These are phyloP conservation scores for Eunapius fragilis DNA, from an alignment of 37 sponge, comb jelly and placozoan genomes.

Conservation along the genomic window DNA sequence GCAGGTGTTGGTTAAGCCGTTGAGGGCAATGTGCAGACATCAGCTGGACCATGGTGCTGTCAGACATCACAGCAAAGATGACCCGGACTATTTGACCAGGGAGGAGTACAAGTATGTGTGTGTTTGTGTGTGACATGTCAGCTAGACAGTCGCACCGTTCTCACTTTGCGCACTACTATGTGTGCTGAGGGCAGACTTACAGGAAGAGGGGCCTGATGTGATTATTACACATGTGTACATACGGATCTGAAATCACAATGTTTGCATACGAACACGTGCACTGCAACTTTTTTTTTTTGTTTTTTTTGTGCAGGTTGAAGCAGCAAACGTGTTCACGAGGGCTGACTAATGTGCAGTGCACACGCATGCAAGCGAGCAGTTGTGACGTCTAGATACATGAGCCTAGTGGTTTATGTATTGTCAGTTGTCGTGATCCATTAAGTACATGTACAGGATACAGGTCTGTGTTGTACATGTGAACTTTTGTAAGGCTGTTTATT, in stretches of 20 bases:
- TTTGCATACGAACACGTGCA: neutral
- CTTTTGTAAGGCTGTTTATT: too few species aligned
- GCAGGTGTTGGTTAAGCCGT: slow-evolving; percentile 66
- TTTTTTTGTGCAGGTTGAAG: neutral
- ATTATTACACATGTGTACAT: neutral
- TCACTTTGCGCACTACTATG: neutral
- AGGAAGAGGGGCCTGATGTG: neutral
- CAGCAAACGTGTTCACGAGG: neutral
- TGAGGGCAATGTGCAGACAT: slow-evolving; percentile 74
- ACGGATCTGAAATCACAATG: neutral
- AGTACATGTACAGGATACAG: too few species aligned
- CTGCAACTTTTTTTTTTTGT: too few species aligned
- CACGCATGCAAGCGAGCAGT: too few species aligned
- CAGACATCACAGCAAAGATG: slow-evolving; percentile 83
- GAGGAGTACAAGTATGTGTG: slow-evolving; percentile 22
- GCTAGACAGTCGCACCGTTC: too few species aligned
- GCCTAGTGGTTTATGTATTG: too few species aligned
- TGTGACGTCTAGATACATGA: too few species aligned
- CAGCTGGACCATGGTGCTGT: slow-evolving; percentile 87
- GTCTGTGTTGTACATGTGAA: too few species aligned
- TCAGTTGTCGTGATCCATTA: too few species aligned
- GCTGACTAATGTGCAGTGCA: neutral
- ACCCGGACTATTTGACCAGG: slow-evolving; percentile 37
- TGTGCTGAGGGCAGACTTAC: neutral
- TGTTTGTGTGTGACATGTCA: neutral